These are phyloP conservation scores for Palloptera scutellata DNA, from an alignment of 2,888 invertebrate species.

Conservation along the genomic window DNA sequence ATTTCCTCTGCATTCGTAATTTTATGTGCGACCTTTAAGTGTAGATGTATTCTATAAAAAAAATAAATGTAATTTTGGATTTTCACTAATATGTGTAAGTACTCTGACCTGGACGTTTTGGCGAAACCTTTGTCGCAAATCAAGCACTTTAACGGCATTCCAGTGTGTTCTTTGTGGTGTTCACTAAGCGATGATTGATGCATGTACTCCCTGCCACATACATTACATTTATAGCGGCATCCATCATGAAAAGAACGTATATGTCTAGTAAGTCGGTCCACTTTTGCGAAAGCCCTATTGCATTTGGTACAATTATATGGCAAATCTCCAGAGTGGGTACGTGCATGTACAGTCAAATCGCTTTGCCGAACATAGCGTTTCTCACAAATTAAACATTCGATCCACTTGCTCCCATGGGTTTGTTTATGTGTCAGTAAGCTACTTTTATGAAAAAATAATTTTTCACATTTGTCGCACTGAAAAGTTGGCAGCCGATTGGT, in stretches of 20 bases:
- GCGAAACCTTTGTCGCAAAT: constrained; percentile 33
- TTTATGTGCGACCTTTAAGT: constrained; percentile 32
- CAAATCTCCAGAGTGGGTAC: constrained; percentile 42
- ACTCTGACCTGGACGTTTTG: constrained; percentile 29
- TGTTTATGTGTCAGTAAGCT: constrained; percentile 40
- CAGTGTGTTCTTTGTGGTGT: constrained; percentile 33
- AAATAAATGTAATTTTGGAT: neutral
- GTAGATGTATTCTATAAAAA: constrained; percentile 26
- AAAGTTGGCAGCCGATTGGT: constrained; percentile 37
- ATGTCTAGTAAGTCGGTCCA: constrained; percentile 35
- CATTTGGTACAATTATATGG: constrained; percentile 43
- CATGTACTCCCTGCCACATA: constrained; percentile 38
- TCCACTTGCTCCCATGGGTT: constrained; percentile 39
- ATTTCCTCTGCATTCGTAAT: constrained; percentile 21
- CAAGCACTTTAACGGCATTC: constrained; percentile 29
- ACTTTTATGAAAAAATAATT: constrained; percentile 41
- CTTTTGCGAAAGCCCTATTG: constrained; percentile 35
- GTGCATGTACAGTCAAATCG: constrained; percentile 42
- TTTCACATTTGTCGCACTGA: constrained; percentile 40
- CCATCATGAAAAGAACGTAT: constrained; percentile 41
- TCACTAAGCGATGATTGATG: constrained; percentile 26
- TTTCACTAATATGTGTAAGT: no score
- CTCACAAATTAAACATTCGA: constrained; percentile 41
- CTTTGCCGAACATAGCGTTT: constrained; percentile 41
- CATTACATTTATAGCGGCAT: constrained; percentile 40